Conservation (phyloP, 1,140 invertebrate genomes). For the Formica selysi region DNA sequence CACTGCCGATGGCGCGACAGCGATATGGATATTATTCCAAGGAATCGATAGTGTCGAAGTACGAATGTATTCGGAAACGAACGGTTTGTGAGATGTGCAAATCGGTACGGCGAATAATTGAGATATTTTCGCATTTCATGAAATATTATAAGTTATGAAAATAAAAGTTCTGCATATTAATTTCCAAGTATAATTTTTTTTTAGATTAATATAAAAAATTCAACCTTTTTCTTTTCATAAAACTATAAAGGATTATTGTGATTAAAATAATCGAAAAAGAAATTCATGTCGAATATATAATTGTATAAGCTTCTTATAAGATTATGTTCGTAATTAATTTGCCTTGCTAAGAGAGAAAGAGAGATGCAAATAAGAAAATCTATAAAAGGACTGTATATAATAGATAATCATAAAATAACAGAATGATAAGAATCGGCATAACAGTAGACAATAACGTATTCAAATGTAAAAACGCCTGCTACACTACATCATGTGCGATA, state of each 20-base stretch:
- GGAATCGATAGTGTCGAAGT: constrained; percentile 38
- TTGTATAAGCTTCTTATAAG: too few relatives aligned
- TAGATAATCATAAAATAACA: background rate
- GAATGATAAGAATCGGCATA: background rate
- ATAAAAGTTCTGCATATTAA: background rate
- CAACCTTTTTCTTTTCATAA: background rate
- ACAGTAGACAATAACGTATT: too few relatives aligned
- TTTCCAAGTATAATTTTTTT: background rate
- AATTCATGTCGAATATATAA: background rate
- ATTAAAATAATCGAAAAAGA: background rate
- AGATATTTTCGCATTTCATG: background rate
- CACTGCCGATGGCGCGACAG: constrained; percentile 56
- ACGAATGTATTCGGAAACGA: constrained; percentile 12
- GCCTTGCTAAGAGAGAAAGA: background rate
- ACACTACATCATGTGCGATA: background rate
- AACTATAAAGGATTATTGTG: background rate
- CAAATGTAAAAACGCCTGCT: background rate
- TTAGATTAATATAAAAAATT: background rate
- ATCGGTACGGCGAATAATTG: background rate
- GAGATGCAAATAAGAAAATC: background rate
- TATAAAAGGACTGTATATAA: background rate
- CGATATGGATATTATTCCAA: constrained; percentile 51
- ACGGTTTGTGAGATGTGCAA: background rate
- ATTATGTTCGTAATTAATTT: background rate
- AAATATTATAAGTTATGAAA: background rate